A percentile compares a stretch with the other conserved stretches of the same genome.
Evolutionary conservation across 2,888 invertebrate genomes (phyloP).

Genomic region (Acleris sparsana): DNA sequence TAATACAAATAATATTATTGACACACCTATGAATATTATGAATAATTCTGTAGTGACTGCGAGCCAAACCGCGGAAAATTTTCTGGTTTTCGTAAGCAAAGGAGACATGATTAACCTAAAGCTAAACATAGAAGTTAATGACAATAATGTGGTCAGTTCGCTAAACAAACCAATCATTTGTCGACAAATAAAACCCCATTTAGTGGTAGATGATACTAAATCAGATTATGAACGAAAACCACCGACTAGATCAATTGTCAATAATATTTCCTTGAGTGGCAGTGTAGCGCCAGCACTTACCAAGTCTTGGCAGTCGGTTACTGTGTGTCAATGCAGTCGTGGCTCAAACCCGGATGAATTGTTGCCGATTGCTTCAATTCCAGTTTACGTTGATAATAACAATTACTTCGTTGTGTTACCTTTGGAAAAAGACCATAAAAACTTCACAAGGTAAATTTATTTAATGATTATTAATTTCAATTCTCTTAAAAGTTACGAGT

Average conservation of each 20-base stretch:
- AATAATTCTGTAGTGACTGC: conserved; percentile 3
- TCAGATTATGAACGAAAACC: conserved; percentile 43
- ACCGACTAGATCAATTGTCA: neutral
- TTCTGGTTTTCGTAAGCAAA: conserved; percentile 48
- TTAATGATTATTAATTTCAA: conserved; percentile 23
- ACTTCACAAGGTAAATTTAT: conserved; percentile 31
- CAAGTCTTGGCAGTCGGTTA: conserved; percentile 43
- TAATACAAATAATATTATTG: neutral
- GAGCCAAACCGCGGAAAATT: conserved; percentile 39
- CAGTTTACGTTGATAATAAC: conserved; percentile 25
- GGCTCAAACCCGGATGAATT: conserved; percentile 27
- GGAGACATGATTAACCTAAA: conserved; percentile 57
- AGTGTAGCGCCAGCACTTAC: conserved; percentile 38
- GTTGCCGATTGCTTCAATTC: neutral
- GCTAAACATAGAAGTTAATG: conserved; percentile 57
- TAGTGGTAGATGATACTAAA: conserved; percentile 40
- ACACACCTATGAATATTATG: neutral
- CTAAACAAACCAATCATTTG: conserved; percentile 18
- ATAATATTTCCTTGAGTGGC: neutral
- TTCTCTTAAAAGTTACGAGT: too few relatives aligned
- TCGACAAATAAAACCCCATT: conserved; percentile 34
- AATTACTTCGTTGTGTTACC: conserved; percentile 28
- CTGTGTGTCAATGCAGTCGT: conserved; percentile 49
- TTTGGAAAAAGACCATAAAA: conserved; percentile 40
- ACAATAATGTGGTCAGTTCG: conserved; percentile 24